phyloP scores from a whole-genome alignment of 1,140 invertebrate species.

The Gryllus bimaculatus region DNA sequence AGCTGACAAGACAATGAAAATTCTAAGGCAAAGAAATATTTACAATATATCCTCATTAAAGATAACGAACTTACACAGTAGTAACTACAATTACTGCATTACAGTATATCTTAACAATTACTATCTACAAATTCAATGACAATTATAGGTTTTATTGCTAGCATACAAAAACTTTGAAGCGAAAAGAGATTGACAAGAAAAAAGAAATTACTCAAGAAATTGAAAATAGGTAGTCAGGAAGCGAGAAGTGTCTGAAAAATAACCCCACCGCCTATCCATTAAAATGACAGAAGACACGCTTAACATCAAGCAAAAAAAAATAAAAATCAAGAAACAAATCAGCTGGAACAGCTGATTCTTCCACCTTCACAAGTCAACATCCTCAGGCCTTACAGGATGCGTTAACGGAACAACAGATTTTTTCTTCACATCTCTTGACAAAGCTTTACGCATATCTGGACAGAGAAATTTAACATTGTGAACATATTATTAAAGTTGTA shows the following conservation, averaged over 20 bases:
- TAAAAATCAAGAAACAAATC: not conserved
- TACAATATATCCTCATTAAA: too few species aligned
- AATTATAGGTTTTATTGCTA: too few species aligned
- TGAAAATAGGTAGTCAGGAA: not conserved
- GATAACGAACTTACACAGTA: too few species aligned
- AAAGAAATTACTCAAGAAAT: not conserved
- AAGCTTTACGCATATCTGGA: constrained; percentile 96
- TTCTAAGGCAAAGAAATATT: too few species aligned
- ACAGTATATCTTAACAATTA: too few species aligned
- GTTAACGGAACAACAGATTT: constrained; percentile 88
- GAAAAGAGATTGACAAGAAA: not conserved
- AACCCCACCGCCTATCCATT: not conserved
- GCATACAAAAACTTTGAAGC: too few species aligned
- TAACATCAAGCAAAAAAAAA: not conserved
- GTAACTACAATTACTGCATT: too few species aligned
- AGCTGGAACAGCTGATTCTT: not conserved
- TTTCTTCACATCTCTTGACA: constrained; percentile 84
- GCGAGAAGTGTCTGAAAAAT: not conserved
- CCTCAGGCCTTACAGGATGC: constrained; percentile 91
- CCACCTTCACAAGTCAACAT: constrained; percentile 63
- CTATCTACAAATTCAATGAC: too few species aligned
- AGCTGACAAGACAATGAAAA: too few species aligned
- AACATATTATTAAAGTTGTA: too few species aligned
- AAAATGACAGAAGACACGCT: not conserved
- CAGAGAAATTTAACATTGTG: constrained; percentile 29